Conservation (phyloP, 1,140 invertebrate species). For the Brachionus plicatilis region DNA sequence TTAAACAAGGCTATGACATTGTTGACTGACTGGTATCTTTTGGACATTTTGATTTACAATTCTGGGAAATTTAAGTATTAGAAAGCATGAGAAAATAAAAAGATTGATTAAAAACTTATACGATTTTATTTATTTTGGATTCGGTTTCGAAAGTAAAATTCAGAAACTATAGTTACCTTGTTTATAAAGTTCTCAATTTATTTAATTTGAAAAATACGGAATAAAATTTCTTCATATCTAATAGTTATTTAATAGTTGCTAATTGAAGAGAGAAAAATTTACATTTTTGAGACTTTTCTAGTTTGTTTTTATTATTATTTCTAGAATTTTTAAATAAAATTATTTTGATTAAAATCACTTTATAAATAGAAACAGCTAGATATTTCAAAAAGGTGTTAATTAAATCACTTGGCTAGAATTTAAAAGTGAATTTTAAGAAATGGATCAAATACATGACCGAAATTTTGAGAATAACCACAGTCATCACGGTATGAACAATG, state of each 20-base stretch:
- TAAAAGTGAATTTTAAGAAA: neutral
- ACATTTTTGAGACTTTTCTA: neutral
- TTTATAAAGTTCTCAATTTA: constrained; percentile 10
- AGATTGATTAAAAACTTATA: neutral
- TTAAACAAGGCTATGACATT: constrained; percentile 36
- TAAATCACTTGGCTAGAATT: neutral
- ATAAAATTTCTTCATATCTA: neutral
- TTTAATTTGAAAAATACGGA: neutral
- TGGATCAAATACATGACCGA: neutral
- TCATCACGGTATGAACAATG: neutral
- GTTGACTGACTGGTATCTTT: neutral
- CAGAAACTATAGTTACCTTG: constrained; percentile 34
- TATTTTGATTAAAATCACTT: neutral
- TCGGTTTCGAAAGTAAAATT: neutral
- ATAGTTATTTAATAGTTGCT: neutral
- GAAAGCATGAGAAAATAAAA: neutral
- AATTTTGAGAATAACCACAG: neutral
- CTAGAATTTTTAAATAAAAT: neutral
- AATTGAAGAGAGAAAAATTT: constrained; percentile 3
- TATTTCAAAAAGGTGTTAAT: neutral
- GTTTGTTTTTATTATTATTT: neutral
- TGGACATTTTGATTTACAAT: neutral
- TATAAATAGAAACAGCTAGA: neutral
- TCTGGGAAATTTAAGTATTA: neutral
- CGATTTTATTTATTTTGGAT: neutral